Evolutionary conservation across 1,140 invertebrate genomes (phyloP).

Genomic region (Choristoneura fumiferana): DNA sequence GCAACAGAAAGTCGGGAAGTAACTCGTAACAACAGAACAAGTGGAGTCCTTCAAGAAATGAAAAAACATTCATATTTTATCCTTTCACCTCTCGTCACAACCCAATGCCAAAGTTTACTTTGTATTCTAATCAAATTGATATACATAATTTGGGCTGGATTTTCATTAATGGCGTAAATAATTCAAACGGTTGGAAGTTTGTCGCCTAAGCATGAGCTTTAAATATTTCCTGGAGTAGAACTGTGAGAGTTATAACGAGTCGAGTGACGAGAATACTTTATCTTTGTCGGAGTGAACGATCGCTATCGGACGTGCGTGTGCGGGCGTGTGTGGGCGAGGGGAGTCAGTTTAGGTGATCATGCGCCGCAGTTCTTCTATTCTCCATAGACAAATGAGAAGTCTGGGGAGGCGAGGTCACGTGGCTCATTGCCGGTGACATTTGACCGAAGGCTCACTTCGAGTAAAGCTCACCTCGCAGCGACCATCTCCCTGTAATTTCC

Average conservation of each 20-base stretch:
- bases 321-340: conserved; percentile 12
- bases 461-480: conserved; percentile 39
- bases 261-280: conserved; percentile 22
- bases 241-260: conserved; percentile 18
- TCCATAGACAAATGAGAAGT: conserved; percentile 38
- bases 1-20: not conserved
- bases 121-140: conserved; percentile 2
- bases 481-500: conserved; percentile 50
- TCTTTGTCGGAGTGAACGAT: conserved; percentile 32
- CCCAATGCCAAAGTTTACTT: conserved; percentile 11
- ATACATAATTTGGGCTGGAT: no score
- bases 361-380: conserved; percentile 24
- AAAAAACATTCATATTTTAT: conserved; percentile 9
- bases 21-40: not conserved
- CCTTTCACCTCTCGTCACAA: not conserved
- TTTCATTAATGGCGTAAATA: conserved; percentile 13
- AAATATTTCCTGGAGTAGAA: conserved; percentile 6
- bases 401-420: conserved; percentile 33
- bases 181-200: conserved; percentile 8
- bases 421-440: conserved; percentile 40
- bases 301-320: conserved; percentile 20
- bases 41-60: no score
- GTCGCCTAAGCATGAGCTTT: not conserved
- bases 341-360: conserved; percentile 28
- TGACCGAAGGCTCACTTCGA: conserved; percentile 44